phyloP scores from a whole-genome alignment of 2,797 vertebrate genomes.

The Halcyon badia region DNA sequence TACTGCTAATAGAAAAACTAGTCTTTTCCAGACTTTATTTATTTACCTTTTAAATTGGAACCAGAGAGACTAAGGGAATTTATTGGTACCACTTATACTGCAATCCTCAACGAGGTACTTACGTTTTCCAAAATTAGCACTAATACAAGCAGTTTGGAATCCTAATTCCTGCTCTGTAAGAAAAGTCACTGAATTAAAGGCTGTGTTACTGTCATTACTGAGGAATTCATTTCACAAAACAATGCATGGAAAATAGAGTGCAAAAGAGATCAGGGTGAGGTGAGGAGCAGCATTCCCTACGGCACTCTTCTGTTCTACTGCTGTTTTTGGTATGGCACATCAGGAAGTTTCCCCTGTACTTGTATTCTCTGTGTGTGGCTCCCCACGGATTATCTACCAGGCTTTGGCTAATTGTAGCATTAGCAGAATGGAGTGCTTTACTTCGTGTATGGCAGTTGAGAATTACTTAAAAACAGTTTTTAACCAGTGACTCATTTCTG shows the following conservation, averaged over 20 bases:
- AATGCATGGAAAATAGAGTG: neutral
- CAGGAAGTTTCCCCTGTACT: neutral
- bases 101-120: neutral
- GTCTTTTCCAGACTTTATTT: neutral
- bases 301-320: neutral
- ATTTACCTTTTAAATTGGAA: neutral
- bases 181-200: conserved; percentile 14
- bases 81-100: neutral
- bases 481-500: conserved; percentile 19
- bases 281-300: neutral
- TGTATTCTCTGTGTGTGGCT: neutral
- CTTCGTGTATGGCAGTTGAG: neutral
- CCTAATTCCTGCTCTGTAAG: neutral
- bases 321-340: neutral
- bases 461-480: conserved; percentile 21
- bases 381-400: neutral
- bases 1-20: neutral
- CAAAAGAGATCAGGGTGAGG: neutral
- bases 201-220: neutral
- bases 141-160: neutral
- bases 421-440: conserved; percentile 1
- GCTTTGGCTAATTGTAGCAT: conserved; percentile 34
- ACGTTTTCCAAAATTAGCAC: conserved; percentile 1
- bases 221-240: neutral
- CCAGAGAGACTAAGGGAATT: neutral